phyloP scores from a whole-genome alignment of 2,797 vertebrate species.

The Diplodus puntazzo region DNA sequence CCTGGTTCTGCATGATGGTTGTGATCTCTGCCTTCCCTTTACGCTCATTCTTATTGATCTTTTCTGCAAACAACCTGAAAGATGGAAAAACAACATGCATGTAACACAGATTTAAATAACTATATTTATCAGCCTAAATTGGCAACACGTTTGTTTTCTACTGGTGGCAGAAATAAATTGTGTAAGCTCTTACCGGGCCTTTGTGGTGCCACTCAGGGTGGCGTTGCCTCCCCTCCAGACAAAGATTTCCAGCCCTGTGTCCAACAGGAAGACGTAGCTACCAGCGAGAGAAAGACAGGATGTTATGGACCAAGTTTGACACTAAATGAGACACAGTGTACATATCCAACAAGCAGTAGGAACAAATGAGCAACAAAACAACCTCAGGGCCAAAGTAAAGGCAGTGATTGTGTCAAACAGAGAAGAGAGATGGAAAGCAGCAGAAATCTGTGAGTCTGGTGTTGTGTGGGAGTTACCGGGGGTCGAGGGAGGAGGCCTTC shows the following conservation, averaged over 20 bases:
- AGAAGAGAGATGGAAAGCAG: not conserved
- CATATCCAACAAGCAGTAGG: not conserved
- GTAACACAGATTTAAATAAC: not conserved
- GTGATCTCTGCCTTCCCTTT: constrained; percentile 95
- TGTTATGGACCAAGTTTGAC: not conserved
- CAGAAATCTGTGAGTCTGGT: not conserved
- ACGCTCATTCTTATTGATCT: constrained; percentile 98
- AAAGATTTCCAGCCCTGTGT: constrained; percentile 89
- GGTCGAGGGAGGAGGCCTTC: constrained; percentile 92
- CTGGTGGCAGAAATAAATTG: not conserved
- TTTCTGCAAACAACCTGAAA: constrained; percentile 94
- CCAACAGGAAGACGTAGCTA: constrained; percentile 96
- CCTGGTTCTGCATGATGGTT: constrained; percentile 89
- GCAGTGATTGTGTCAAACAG: not conserved
- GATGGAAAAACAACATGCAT: not conserved
- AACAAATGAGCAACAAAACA: not conserved
- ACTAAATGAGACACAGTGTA: not conserved
- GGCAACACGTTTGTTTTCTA: not conserved
- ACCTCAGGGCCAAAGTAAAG: not conserved
- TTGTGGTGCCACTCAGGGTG: constrained; percentile 92
- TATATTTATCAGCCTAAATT: not conserved
- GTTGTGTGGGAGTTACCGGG: constrained; percentile 85
- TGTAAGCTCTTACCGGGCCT: constrained; percentile 88
- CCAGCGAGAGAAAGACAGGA: constrained; percentile 11
- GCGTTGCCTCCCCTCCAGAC: constrained; percentile 95